Conservation (phyloP, 2,113 vertebrate genomes). For the Podarcis raffonei region DNA sequence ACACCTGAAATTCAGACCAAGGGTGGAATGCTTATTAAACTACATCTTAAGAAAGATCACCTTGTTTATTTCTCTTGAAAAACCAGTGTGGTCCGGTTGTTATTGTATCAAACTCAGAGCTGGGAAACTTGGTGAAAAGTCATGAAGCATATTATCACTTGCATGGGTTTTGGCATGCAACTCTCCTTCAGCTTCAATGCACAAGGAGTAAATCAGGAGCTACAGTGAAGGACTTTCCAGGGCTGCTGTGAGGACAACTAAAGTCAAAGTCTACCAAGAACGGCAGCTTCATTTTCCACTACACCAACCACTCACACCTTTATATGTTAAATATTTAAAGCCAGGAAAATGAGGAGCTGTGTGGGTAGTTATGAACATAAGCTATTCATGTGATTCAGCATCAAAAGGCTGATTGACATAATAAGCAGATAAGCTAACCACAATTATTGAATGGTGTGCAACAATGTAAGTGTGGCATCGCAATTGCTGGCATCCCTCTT, state of each 20-base stretch:
- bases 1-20: too few species aligned
- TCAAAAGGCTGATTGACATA: constrained; percentile 3
- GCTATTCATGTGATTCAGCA: constrained; percentile 9
- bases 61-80: neutral
- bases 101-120: neutral
- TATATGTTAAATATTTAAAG: neutral
- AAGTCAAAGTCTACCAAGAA: neutral
- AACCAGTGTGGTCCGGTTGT: neutral
- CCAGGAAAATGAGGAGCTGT: neutral
- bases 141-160: too few species aligned
- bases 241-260: neutral
- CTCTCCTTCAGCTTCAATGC: neutral
- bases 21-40: too few species aligned
- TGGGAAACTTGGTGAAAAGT: neutral
- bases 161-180: neutral
- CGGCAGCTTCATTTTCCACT: neutral
- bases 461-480: neutral
- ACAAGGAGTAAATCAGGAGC: neutral
- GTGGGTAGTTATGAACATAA: constrained; percentile 6
- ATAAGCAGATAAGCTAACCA: neutral
- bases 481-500: neutral
- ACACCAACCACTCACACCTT: neutral
- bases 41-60: too few species aligned
- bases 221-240: neutral
- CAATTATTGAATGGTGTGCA: neutral